Base-by-base conservation (phyloP, 2,113 vertebrate genomes). In the Sebastes fasciatus region DNA sequence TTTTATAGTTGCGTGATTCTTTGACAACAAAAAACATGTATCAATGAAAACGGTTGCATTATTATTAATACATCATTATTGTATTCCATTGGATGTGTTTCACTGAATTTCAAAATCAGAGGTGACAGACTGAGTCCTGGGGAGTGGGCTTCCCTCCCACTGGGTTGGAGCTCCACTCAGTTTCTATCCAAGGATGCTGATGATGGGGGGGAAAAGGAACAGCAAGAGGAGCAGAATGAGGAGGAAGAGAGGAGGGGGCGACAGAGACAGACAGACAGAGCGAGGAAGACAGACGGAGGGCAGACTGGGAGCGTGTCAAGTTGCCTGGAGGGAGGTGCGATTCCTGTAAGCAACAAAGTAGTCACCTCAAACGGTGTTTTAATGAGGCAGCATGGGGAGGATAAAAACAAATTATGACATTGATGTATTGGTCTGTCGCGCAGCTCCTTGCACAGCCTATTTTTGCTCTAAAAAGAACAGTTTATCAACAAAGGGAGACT, bases 401-500 rank as follows among this genome's bases (percentile, higher is more conserved):
- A 88, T 82, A 84, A 90, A 90, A 92, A 91, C 86, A 78, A 89
- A 91, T 91, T 40, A 88, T 92, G 91, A 92, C 93, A 87, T 45
- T 93, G 91, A 93, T 93, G 85, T 70, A 91, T 88, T 80, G 80
- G 82, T 86, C 21, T 89, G 85, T 86, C 42, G 26, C 6, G 49
- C 74, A 58, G 74, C 51, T 79, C 60, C 54, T 49, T 46, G 74
- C 42, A 43, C 62, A 69, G 43, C 72, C 80, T 76, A 58, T 79
- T 88, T 11, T 85, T 79, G 51, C 54, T 62, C 48, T 19, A 62
- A 77, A 73, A 74, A 52, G 19, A 85, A 70, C 64, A 62, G 74
- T 82, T 90, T 80, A 74, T 78, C 82, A 88, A 84, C 77, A 92
- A 84, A 84, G 6, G 70, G 61, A 40, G 61, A 26, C 13, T 71